Evolutionary conservation across 2,797 vertebrate species (phyloP).

Genomic region (Cynopterus sphinx): DNA sequence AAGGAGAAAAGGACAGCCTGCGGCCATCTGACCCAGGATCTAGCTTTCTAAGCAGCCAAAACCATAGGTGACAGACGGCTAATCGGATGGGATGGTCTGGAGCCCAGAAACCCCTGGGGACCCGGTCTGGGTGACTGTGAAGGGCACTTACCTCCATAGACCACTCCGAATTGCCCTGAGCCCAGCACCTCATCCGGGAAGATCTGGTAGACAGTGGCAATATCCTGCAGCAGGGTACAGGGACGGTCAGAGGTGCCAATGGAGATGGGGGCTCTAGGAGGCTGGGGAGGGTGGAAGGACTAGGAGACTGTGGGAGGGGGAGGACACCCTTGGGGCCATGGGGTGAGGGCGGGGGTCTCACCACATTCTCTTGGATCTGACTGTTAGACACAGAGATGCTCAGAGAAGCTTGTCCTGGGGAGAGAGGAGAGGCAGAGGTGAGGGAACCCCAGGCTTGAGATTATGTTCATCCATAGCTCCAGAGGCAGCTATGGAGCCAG

Average conservation of each 20-base stretch:
- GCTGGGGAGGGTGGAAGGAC: neutral
- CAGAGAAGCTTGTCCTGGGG: constrained; percentile 91
- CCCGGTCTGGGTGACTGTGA: neutral
- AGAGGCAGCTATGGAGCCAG: neutral
- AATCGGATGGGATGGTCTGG: neutral
- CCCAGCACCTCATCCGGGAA: constrained; percentile 94
- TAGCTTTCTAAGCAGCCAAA: neutral
- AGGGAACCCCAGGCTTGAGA: neutral
- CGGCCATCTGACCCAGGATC: neutral
- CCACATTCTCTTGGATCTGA: constrained; percentile 94
- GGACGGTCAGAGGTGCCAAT: neutral
- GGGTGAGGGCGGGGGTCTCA: constrained; percentile 71
- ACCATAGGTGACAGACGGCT: neutral
- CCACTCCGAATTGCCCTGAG: constrained; percentile 94
- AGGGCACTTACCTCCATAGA: constrained; percentile 89
- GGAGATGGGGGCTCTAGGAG: neutral
- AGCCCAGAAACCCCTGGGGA: neutral
- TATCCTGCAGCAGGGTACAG: constrained; percentile 85
- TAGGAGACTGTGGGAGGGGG: neutral
- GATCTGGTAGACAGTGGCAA: constrained; percentile 94
- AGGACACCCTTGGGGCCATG: neutral
- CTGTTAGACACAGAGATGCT: constrained; percentile 95
- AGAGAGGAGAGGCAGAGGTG: neutral
- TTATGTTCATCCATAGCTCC: neutral
- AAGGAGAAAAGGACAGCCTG: neutral